Conservation (phyloP, 2,888 invertebrate species). For the Orthonevra nobilis region DNA sequence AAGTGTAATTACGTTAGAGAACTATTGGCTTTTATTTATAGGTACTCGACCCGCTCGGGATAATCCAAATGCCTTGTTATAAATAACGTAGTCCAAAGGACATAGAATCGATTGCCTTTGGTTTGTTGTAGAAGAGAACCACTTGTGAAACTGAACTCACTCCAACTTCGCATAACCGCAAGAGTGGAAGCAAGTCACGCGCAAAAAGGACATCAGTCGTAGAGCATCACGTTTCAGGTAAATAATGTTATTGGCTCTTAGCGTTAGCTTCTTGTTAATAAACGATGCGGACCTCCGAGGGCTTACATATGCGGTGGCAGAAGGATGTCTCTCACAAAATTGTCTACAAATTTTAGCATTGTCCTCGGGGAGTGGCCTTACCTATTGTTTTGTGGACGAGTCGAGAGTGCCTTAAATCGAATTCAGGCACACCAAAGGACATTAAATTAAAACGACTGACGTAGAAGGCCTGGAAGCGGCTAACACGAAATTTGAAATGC, state of each 20-base stretch:
- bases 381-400: neutral
- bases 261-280: slow-evolving; percentile 15
- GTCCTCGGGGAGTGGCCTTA: neutral
- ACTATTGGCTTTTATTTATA: slow-evolving; percentile 54
- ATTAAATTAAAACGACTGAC: neutral
- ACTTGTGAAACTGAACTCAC: too few relatives aligned
- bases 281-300: slow-evolving; percentile 12
- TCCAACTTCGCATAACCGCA: too few relatives aligned
- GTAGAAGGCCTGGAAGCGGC: neutral
- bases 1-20: slow-evolving; percentile 43
- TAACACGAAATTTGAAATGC: too few relatives aligned
- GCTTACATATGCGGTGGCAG: slow-evolving; percentile 3
- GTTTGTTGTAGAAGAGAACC: neutral
- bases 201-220: neutral
- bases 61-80: too few relatives aligned
- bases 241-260: slow-evolving; percentile 25
- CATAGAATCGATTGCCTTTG: too few relatives aligned
- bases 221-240: slow-evolving; percentile 16
- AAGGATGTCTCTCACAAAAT: too few relatives aligned
- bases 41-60: slow-evolving; percentile 1
- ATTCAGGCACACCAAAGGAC: neutral
- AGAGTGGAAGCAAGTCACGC: too few relatives aligned
- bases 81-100: too few relatives aligned
- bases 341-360: slow-evolving; percentile 15
- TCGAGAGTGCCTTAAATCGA: neutral